Base-by-base conservation (phyloP, 1,140 invertebrate species). In the Plodia interpunctella region DNA sequence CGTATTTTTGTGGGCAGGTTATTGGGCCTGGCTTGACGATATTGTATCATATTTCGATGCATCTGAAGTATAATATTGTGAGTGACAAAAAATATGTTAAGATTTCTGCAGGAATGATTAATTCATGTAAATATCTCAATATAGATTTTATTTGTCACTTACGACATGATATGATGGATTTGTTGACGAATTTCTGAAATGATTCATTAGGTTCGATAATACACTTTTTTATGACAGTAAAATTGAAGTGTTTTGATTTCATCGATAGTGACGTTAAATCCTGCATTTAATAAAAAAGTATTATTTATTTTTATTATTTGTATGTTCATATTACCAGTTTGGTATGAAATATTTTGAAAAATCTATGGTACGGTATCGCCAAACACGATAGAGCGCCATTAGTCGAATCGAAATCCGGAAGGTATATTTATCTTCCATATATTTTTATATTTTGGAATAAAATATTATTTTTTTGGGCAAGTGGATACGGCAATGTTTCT, bases 391-490 rank as follows among this genome's bases (percentile, higher is more conserved):
- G 38, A 10, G 10, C 38, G 38, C 38, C 5, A 15, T 44, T 44
- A 44, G 38, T 44, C 38, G 38, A 44, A 44, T 44, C 38, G 38
- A 44, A 15, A 44, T 44, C 5, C 38, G 38, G 38, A 44, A 44
- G 38, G 38, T 44, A 38, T 38, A 38, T 38, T 38, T 38, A 44
- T 44, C 38, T 44, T 44, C 38, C 38, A 44, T 44, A 44, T 44
- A 44, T 44, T 44, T 44, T 44, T 44, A 44, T 44, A 44, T 44
- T 44, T 44, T 44, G 38, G 38, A 44, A 44, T 44, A 44, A 44
- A 44, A 44, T n/a, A 44, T 44, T 44, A 44, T 44, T 44, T 44
- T 38, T 44, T 44, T 9, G 32, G 38, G 38, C 38, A 15, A 44
- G 38, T 44, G 38, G 38, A 44, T 44, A 44, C 38, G 38, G 38